Base-by-base conservation (phyloP, 2,888 invertebrate species). In the Drymonia ruficornis region DNA sequence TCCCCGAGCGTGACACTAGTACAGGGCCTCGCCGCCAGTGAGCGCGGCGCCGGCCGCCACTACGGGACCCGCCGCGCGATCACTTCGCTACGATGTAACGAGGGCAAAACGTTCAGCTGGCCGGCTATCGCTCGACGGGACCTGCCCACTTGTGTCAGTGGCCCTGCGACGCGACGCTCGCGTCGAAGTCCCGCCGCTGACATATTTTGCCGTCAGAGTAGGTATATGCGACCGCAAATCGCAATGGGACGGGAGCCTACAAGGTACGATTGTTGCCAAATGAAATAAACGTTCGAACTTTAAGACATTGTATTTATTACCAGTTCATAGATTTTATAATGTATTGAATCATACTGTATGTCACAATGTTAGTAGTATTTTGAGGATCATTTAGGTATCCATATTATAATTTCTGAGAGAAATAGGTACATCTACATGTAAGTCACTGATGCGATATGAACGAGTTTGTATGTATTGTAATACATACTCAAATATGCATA, bases 231-330 rank as follows among this genome's bases (percentile, higher is more conserved):
- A n/a, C n/a, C n/a, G n/a, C n/a, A n/a, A n/a, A n/a, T n/a, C n/a
- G n/a, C n/a, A n/a, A n/a, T 23, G 23, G 4, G 6, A 23, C 7
- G 23, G 23, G 23, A 23, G 23, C 23, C 23, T 23, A n/a, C n/a
- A 4, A 23, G 23, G 23, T 23, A n/a, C 23, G 23, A 23, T 23
- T 23, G 4, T 4, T 7, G 23, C 31, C 31, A 31, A 54, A 52
- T 58, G 18, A 58, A 58, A 58, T 49, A 40, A 43, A 11, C 9
- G 13, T 45, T 1, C 44, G 45, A 44, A 45, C 48, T 53, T 65
- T 78, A 77, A 63, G 63, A 66, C 62, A 68, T 83, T 83, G 16
- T 40, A 40, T 40, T 40, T 40, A 40, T 40, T 40, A 40, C 40
- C 16, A 40, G 40, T 16, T 38, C 15, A 38, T 12, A 36, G 36